A percentile compares a stretch with the other conserved stretches of the same genome.
These are phyloP conservation scores for Chaenodraco wilsoni DNA, from an alignment of 2,797 vertebrate species.

Conservation along the genomic window DNA sequence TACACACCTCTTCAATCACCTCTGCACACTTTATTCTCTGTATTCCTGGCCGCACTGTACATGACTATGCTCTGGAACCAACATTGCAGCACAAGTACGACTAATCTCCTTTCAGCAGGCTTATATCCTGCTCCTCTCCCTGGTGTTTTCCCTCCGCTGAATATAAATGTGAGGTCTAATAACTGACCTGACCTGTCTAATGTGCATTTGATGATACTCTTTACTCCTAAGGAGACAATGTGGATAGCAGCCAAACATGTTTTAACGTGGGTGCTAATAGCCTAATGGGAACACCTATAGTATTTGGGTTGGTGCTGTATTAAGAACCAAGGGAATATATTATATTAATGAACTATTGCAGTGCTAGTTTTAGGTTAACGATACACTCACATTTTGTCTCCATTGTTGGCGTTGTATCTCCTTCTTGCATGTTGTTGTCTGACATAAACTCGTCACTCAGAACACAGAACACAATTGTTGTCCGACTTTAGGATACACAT, in stretches of 20 bases:
- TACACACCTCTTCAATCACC: conserved; percentile 24
- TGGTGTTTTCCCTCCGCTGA: conserved; percentile 8
- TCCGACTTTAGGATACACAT: no score
- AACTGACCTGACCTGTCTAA: conserved; percentile 13
- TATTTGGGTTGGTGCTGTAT: not conserved
- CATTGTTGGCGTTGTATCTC: no score
- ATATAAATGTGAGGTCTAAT: conserved; percentile 14
- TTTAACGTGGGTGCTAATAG: not conserved
- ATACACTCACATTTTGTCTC: no score
- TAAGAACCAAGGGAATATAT: no score
- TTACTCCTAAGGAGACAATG: not conserved
- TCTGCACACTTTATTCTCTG: conserved; percentile 21
- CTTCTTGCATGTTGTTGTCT: no score
- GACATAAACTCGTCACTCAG: no score
- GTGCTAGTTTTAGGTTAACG: no score
- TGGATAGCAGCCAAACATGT: conserved; percentile 3
- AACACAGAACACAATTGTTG: no score
- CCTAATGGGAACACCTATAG: not conserved
- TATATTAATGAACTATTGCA: no score
- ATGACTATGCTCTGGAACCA: conserved; percentile 24
- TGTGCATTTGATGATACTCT: conserved; percentile 2
- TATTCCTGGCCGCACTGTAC: conserved; percentile 30
- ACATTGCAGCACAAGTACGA: conserved; percentile 1
- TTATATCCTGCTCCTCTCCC: conserved; percentile 27
- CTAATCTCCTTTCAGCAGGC: conserved; percentile 30